Base-by-base conservation (phyloP, 2,888 invertebrate genomes). In the Patella ulyssiponensis region DNA sequence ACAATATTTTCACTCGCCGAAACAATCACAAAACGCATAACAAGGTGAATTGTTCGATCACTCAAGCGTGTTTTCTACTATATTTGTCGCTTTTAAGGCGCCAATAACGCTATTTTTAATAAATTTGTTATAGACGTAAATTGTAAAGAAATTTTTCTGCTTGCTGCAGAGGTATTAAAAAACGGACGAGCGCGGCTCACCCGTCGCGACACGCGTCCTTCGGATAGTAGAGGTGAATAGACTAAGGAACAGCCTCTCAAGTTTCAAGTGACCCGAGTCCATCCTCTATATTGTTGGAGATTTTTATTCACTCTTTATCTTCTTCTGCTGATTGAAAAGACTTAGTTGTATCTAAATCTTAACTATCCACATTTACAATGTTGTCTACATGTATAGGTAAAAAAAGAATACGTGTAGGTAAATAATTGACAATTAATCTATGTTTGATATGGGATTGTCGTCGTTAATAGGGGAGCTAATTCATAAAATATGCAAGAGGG, bases 151-250 rank as follows among this genome's bases (percentile, higher is more conserved):
- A 23, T 20, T 64, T 64, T 64, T 64, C 64, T 23, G 64, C 64
- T 64, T 64, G 64, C 23, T 64, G 64, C 64, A 23, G 20, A 64
- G 20, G 23, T 64, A 64, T 64, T 64, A 23, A 64, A 64, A 64
- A 12, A 23, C 64, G 20, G 11, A 64, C 20, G 64, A 64, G 20
- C 64, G 64, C 23, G 14, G 64, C 64, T 64, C 64, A 23, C 64
- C 64, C 64, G 64, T 64, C 64, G 64, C 64, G 64, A 64, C 64
- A 64, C 64, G 23, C 64, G 64, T 64, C 64, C 23, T 23, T n/a
- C 23, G 20, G 23, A 23, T 64, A 23, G 9, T 20, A 64, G 64
- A 12, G 9, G 20, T 64, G 64, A 23, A 64, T 23, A 64, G 23
- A 23, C 20, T 23, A 64, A 20, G 64, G 64, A 64, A 64, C 20